phyloP scores from a whole-genome alignment of 1,140 invertebrate genomes.

The Lasioglossum albipes region DNA sequence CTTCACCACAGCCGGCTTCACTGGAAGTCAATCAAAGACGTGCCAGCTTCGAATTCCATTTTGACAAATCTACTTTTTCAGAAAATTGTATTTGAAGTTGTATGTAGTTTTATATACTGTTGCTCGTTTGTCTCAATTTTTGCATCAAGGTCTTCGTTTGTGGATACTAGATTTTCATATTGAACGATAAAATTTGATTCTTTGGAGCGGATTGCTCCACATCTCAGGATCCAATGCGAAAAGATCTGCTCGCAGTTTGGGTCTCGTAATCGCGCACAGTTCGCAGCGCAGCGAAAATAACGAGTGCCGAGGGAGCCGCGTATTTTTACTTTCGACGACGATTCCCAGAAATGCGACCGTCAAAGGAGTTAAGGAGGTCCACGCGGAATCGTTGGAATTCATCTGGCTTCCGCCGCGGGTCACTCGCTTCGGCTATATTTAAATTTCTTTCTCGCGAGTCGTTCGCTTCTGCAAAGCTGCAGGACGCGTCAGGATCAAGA shows the following conservation, averaged over 20 bases:
- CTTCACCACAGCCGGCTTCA: constrained; percentile 86
- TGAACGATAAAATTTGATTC: too few species aligned
- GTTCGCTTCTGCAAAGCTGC: not conserved
- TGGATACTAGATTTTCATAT: too few species aligned
- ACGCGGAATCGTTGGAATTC: constrained; percentile 68
- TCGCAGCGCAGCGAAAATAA: constrained; percentile 57
- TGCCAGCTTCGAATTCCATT: too few species aligned
- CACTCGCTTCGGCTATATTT: constrained; percentile 62
- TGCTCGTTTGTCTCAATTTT: too few species aligned
- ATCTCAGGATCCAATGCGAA: too few species aligned
- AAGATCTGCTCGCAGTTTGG: too few species aligned
- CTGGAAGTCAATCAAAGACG: constrained; percentile 71
- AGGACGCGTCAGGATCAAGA: constrained; percentile 30
- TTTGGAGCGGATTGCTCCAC: too few species aligned
- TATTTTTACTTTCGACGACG: constrained; percentile 73
- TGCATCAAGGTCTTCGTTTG: too few species aligned
- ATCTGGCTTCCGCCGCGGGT: constrained; percentile 62
- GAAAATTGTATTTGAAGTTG: too few species aligned
- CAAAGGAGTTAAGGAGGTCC: constrained; percentile 69
- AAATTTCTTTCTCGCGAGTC: constrained; percentile 60
- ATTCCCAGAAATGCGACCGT: constrained; percentile 72
- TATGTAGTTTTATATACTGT: too few species aligned
- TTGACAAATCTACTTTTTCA: too few species aligned
- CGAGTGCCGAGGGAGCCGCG: constrained; percentile 49
- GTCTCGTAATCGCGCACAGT: not conserved